Base-by-base conservation (phyloP, 2,797 vertebrate species). In the Sebastes nivosus region DNA sequence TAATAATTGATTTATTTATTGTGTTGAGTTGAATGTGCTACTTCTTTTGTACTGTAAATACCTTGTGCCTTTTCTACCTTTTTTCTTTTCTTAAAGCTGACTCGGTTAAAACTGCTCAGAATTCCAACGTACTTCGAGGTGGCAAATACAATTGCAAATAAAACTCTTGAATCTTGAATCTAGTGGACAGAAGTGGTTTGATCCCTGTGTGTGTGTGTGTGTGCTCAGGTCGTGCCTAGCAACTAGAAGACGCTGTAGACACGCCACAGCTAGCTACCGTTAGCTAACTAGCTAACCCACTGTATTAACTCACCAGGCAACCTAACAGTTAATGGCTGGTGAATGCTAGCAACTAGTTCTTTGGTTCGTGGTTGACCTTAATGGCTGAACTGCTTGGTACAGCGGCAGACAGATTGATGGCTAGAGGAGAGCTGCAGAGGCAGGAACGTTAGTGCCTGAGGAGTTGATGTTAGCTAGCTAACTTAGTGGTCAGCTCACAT, bases 141-240 rank as follows among this genome's bases (percentile, higher is more conserved):
- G 36, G 10, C 32, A 34, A 34, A 34, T 34, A 38, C 2, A 14
- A 38, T 38, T 0, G 36, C 36, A 38, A 38, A 38, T 38, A 38
- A 38, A 38, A 38, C 36, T 38, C 1, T 38, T 0, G 36, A 14
- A 38, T 38, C 13, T 14, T 38, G 36, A 38, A 38, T 38, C 36
- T 38, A 38, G 4, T 64, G 20, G 13, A 42, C 3, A 0, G 2
- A 42, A 13, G 0, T 6, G 69, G 68, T 86, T 82, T 84, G 74
- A 70, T 67, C 46, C 70, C 59, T 61, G 74, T 54, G 65, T 54
- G 32, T 67, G 36, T 38, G 65, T 54, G 32, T 34, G 59, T 60
- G 74, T 50, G 52, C 67, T 82, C 71, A 52, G 60, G 73, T 87
- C 79, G 52, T 86, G 87, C 95, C 85, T 94, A 91, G 95, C 91